Evolutionary conservation across 2,797 vertebrate genomes (phyloP).

Genomic region (Chloroceryle inda): DNA sequence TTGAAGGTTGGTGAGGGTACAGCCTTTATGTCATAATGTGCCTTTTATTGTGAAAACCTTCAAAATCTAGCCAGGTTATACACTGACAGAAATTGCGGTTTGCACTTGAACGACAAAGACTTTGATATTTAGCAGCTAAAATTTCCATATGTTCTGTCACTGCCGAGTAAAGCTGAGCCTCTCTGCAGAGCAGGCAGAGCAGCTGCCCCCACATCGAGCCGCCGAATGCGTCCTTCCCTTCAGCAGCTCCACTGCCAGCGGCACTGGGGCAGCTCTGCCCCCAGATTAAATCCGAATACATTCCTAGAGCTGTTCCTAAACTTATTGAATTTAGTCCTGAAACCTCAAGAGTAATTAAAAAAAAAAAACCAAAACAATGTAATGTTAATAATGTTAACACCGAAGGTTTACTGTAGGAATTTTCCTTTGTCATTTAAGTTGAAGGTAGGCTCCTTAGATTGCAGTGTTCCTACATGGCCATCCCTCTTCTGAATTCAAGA

Average conservation of each 20-base stretch:
- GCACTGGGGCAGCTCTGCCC: background rate
- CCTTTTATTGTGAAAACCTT: constrained; percentile 66
- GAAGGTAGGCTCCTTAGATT: background rate
- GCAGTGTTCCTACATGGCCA: background rate
- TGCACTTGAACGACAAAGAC: constrained; percentile 41
- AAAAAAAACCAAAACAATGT: too few species aligned
- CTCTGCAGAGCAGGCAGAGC: background rate
- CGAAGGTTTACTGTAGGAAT: background rate
- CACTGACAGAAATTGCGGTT: constrained; percentile 44
- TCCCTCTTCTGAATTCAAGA: background rate
- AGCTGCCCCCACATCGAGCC: background rate
- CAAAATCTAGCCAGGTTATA: constrained; percentile 57
- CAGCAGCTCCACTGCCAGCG: background rate
- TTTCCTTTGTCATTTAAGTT: background rate
- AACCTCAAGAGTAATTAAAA: background rate
- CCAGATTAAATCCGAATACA: background rate
- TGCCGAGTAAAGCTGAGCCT: background rate
- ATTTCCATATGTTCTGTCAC: constrained; percentile 64
- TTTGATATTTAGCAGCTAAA: constrained; percentile 66
- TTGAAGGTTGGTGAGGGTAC: constrained; percentile 41
- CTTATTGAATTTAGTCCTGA: background rate
- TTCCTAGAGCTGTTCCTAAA: background rate
- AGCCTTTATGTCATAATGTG: constrained; percentile 38
- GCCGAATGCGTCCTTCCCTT: background rate
- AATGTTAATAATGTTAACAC: background rate